Evolutionary conservation across 1,140 invertebrate genomes (phyloP).

Genomic region (Drosophila bipectinata): DNA sequence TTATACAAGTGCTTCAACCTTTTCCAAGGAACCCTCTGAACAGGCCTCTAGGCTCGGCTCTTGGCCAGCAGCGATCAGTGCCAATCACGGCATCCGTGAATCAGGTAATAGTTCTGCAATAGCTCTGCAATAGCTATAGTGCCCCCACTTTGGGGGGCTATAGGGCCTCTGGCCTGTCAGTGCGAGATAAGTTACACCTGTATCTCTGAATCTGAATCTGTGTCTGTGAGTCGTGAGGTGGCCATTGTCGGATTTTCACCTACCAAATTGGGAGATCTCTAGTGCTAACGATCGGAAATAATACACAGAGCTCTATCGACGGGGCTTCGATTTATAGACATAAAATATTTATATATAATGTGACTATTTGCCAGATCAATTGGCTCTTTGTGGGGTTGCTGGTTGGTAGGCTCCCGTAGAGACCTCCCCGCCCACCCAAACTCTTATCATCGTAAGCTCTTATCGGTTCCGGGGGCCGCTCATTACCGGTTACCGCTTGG

Average conservation of each 20-base stretch:
- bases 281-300: neutral
- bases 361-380: neutral
- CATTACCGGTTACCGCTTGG: neutral
- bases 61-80: neutral
- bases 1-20: neutral
- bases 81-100: neutral
- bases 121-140: too few relatives aligned
- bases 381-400: neutral
- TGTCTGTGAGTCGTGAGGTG: neutral
- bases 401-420: too few relatives aligned
- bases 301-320: too few relatives aligned
- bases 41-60: neutral
- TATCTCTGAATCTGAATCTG: neutral
- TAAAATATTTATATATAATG: neutral
- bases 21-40: neutral
- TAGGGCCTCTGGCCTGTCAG: neutral
- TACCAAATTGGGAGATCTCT: neutral
- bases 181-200: constrained; percentile 2
- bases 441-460: neutral
- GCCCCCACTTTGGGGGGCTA: neutral
- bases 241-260: neutral
- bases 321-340: neutral
- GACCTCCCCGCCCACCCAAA: neutral
- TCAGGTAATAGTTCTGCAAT: neutral
- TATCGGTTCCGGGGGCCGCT: too few relatives aligned